Evolutionary conservation across 2,888 invertebrate genomes (phyloP).

Genomic region (Pocota personata): DNA sequence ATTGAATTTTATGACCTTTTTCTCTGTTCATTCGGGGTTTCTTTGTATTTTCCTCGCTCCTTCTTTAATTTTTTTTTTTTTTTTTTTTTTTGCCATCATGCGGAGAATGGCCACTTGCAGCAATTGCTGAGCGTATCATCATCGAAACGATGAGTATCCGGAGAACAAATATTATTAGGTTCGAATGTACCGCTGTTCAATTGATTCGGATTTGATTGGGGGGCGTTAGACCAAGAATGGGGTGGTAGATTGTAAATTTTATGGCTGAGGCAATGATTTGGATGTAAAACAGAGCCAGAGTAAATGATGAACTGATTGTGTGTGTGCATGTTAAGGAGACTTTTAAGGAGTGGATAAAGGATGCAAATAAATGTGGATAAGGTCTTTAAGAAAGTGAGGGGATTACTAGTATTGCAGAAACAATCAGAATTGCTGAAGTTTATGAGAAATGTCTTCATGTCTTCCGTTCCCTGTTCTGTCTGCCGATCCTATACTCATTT

Average conservation of each 20-base stretch:
- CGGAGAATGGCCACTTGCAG: constrained; percentile 28
- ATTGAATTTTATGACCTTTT: constrained; percentile 64
- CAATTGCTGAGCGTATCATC: constrained; percentile 33
- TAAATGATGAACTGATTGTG: background rate
- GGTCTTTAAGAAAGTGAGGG: background rate
- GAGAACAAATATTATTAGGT: constrained; percentile 38
- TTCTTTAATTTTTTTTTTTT: background rate
- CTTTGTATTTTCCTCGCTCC: constrained; percentile 2
- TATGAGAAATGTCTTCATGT: too few species aligned
- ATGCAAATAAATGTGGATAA: background rate
- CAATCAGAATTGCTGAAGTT: too few species aligned
- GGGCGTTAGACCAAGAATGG: background rate
- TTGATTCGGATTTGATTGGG: constrained; percentile 45
- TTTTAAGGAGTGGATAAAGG: background rate
- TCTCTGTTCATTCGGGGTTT: background rate
- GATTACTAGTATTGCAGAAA: too few species aligned
- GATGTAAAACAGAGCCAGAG: constrained; percentile 1
- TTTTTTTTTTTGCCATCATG: background rate
- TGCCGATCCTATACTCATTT: too few species aligned
- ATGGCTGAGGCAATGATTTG: constrained; percentile 21
- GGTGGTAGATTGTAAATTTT: background rate
- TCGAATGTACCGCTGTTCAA: constrained; percentile 29
- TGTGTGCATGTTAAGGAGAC: background rate
- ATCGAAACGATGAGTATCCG: constrained; percentile 48
- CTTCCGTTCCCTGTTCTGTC: too few species aligned